Percentiles rank a stretch among this genome's conserved stretches.
Conservation (phyloP, 2,113 vertebrate genomes). For the Eurystomus gularis region DNA sequence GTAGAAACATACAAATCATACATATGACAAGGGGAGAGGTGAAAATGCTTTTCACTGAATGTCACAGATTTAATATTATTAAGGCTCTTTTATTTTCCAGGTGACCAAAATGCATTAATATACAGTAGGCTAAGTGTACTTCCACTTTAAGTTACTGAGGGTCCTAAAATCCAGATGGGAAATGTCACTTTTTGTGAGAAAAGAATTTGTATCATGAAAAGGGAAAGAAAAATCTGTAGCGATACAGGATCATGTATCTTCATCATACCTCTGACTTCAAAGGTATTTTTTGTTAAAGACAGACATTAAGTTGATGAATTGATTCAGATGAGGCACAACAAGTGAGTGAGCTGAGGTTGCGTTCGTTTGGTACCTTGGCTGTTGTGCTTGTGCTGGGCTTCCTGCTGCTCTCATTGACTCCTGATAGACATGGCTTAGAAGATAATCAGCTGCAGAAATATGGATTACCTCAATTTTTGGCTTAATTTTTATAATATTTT, state of each 20-base stretch:
- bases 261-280: not conserved
- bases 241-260: not conserved
- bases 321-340: not conserved
- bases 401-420: not conserved
- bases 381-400: not conserved
- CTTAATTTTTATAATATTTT: not conserved
- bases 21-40: not conserved
- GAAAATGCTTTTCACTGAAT: not conserved
- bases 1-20: not conserved
- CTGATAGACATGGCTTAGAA: not conserved
- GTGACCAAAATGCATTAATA: not conserved
- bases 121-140: not conserved
- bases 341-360: not conserved
- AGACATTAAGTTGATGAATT: not conserved
- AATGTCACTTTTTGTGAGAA: not conserved
- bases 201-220: not conserved
- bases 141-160: not conserved
- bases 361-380: not conserved
- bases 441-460: not conserved
- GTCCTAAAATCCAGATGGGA: not conserved
- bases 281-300: not conserved
- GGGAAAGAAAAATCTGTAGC: not conserved
- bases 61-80: not conserved
- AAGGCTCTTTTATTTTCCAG: not conserved
- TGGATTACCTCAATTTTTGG: not conserved